Conservation (phyloP, 2,888 invertebrate genomes). For the Belgica antarctica region DNA sequence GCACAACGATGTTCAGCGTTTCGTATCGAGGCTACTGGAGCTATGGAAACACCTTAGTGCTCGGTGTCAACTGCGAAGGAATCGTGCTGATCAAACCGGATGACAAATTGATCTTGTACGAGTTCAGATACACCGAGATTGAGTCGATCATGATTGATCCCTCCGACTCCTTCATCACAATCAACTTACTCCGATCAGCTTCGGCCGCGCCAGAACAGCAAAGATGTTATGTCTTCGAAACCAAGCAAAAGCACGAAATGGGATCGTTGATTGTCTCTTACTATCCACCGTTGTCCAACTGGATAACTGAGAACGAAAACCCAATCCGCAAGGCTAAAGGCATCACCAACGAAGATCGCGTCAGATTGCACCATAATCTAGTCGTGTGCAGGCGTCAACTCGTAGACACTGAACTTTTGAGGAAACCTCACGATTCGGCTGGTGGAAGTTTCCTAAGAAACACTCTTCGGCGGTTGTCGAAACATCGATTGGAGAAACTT, state of each 20-base stretch:
- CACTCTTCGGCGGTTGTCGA: constrained; percentile 81
- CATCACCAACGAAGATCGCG: constrained; percentile 84
- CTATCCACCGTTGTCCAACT: constrained; percentile 78
- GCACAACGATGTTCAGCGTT: constrained; percentile 82
- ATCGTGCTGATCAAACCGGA: constrained; percentile 86
- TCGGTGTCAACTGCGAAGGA: constrained; percentile 89
- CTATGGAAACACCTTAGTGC: constrained; percentile 68
- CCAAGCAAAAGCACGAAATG: constrained; percentile 84
- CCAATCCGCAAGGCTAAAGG: constrained; percentile 63
- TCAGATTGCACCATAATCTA: constrained; percentile 82
- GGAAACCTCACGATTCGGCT: constrained; percentile 78
- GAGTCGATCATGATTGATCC: constrained; percentile 89
- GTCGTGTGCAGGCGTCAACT: constrained; percentile 77
- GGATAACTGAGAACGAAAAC: constrained; percentile 73
- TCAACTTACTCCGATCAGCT: constrained; percentile 69
- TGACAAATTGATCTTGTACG: constrained; percentile 87
- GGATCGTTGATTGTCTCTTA: constrained; percentile 90
- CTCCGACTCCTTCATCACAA: constrained; percentile 86
- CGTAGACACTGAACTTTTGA: constrained; percentile 76
- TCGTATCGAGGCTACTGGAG: constrained; percentile 93
- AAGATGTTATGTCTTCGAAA: constrained; percentile 92
- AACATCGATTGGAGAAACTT: constrained; percentile 77
- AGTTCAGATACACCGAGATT: constrained; percentile 86
- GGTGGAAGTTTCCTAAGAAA: constrained; percentile 87
- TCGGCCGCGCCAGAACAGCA: constrained; percentile 54